Conservation (phyloP, 2,797 vertebrate species). For the Aplochiton taeniatus region DNA sequence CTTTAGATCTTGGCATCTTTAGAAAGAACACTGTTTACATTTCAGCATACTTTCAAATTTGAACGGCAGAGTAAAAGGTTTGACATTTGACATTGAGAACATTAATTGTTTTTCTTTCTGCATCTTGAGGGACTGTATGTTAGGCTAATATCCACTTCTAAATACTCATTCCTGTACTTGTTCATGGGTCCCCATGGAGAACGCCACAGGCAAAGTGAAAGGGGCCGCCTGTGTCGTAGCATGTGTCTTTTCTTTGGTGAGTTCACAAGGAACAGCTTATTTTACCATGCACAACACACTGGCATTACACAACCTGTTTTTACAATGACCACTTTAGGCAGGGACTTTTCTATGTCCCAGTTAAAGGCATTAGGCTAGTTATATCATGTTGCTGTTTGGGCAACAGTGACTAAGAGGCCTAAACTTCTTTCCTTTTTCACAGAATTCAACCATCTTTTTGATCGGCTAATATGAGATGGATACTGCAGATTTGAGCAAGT, state of each 20-base stretch:
- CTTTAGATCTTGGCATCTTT: background rate
- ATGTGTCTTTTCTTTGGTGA: background rate
- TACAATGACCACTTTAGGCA: too few relatives aligned
- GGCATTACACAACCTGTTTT: background rate
- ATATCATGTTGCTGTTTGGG: too few relatives aligned
- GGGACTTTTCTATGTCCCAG: too few relatives aligned
- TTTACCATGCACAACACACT: background rate
- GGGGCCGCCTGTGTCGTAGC: background rate
- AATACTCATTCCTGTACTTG: background rate
- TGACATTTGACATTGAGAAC: background rate
- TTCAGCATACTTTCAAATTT: background rate
- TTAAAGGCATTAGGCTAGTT: too few relatives aligned
- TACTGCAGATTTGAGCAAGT: slow-evolving; percentile 39
- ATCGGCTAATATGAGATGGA: slow-evolving; percentile 41
- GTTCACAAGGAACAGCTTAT: background rate
- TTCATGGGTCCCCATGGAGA: background rate
- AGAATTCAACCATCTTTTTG: slow-evolving; percentile 38
- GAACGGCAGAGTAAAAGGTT: background rate
- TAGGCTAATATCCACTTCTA: too few relatives aligned
- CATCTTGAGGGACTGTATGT: too few relatives aligned
- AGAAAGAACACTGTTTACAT: too few relatives aligned
- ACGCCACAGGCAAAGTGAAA: background rate
- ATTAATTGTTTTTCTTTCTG: background rate
- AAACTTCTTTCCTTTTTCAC: too few relatives aligned
- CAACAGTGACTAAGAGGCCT: too few relatives aligned